phyloP scores from a whole-genome alignment of 2,888 invertebrate species.

The Dryomyza anilis region DNA sequence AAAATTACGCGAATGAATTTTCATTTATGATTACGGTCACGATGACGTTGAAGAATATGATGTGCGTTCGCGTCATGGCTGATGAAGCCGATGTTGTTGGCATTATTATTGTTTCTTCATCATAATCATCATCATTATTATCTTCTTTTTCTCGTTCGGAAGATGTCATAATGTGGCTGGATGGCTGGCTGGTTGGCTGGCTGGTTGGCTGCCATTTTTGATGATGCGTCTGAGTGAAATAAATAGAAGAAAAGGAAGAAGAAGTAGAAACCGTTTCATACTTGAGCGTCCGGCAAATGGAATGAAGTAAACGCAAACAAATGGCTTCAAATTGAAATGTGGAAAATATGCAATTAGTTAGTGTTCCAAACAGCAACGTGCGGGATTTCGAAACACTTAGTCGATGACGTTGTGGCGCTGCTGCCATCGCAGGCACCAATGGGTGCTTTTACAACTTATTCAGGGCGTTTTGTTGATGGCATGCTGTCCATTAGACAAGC shows the following conservation, averaged over 20 bases:
- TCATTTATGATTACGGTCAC: background rate
- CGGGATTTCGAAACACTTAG: background rate
- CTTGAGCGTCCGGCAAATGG: slow-evolving; percentile 18
- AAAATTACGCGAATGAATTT: slow-evolving; percentile 8
- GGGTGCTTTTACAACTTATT: too few species aligned
- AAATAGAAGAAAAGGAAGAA: too few species aligned
- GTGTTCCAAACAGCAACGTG: background rate
- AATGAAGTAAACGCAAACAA: slow-evolving; percentile 24
- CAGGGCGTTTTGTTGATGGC: background rate
- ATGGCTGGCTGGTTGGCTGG: too few species aligned
- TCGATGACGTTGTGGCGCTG: background rate
- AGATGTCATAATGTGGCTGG: too few species aligned
- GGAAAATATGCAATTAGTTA: slow-evolving; percentile 27
- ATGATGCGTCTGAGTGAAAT: background rate
- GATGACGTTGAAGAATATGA: background rate
- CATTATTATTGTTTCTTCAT: too few species aligned
- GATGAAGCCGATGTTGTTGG: too few species aligned
- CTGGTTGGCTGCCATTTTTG: background rate
- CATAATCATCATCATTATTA: too few species aligned
- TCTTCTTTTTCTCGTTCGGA: too few species aligned
- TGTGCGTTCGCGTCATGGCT: background rate
- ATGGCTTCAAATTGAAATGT: slow-evolving; percentile 25
- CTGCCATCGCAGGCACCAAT: too few species aligned
- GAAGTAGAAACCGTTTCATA: slow-evolving; percentile 18
- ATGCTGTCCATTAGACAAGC: slow-evolving; percentile 4